A percentile compares a stretch with the other conserved stretches of the same genome.
Evolutionary conservation across 2,113 vertebrate genomes (phyloP).

Genomic region (Nasalis larvatus): DNA sequence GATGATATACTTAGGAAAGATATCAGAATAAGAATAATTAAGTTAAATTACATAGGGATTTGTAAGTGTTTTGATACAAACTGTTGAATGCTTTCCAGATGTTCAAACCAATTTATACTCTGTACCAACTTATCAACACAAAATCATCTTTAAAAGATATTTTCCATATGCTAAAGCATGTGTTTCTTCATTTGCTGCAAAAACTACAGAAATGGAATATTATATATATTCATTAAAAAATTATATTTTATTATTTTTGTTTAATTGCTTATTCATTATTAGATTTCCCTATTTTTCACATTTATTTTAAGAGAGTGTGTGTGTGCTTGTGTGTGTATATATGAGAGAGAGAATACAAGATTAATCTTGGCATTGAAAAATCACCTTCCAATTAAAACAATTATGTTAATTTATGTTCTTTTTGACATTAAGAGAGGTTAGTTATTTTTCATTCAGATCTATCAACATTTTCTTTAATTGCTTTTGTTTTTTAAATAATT

Average conservation of each 20-base stretch:
- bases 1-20: background rate
- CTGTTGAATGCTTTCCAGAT: background rate
- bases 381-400: background rate
- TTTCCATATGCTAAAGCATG: background rate
- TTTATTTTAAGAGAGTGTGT: background rate
- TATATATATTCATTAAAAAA: background rate
- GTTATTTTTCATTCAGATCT: background rate
- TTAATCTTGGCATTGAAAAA: background rate
- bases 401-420: background rate
- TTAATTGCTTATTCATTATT: background rate
- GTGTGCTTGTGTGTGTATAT: background rate
- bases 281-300: background rate
- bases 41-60: background rate
- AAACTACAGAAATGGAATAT: background rate
- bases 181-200: background rate
- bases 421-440: background rate
- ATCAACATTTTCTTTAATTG: background rate
- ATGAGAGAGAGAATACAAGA: background rate
- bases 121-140: background rate
- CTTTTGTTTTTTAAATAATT: background rate
- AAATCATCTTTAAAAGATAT: background rate
- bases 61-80: background rate
- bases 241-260: background rate
- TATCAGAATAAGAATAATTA: conserved; percentile 27
- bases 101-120: background rate